These are phyloP conservation scores for Bos javanicus DNA, from an alignment of 2,113 vertebrate genomes.

Conservation along the genomic window DNA sequence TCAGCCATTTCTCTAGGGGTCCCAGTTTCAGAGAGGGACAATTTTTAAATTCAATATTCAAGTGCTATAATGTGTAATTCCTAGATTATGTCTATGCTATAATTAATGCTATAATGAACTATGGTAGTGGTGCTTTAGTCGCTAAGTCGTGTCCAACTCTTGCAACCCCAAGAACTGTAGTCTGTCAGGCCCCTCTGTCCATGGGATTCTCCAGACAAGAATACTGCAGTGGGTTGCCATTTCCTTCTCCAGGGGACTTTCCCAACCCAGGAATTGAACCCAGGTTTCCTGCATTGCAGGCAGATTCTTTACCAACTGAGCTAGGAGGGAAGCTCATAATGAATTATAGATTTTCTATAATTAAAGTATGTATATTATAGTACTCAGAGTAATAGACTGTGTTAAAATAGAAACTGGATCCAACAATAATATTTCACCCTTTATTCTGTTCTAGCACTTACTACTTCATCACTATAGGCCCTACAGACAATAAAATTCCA, in stretches of 20 bases:
- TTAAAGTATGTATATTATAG: neutral
- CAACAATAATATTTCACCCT: neutral
- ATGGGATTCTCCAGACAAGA: neutral
- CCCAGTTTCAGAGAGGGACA: neutral
- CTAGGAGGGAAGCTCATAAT: neutral
- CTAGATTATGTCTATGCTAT: neutral
- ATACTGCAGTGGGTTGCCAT: neutral
- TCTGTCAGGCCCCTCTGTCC: neutral
- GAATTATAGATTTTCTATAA: constrained; percentile 37
- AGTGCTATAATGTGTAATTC: neutral
- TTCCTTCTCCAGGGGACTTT: neutral
- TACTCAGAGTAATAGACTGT: neutral
- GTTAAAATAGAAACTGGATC: neutral
- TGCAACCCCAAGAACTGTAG: rapidly evolving
- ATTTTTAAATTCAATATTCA: neutral
- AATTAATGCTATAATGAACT: neutral
- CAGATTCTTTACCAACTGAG: neutral
- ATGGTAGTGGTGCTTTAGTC: neutral
- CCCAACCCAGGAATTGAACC: neutral
- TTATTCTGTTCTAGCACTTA: neutral
- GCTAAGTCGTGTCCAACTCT: rapidly evolving
- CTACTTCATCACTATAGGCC: neutral
- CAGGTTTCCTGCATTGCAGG: neutral
- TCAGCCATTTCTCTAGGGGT: neutral
- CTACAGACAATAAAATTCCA: neutral